Base-by-base conservation (phyloP, 2,797 vertebrate species). In the Australoheros facetus region DNA sequence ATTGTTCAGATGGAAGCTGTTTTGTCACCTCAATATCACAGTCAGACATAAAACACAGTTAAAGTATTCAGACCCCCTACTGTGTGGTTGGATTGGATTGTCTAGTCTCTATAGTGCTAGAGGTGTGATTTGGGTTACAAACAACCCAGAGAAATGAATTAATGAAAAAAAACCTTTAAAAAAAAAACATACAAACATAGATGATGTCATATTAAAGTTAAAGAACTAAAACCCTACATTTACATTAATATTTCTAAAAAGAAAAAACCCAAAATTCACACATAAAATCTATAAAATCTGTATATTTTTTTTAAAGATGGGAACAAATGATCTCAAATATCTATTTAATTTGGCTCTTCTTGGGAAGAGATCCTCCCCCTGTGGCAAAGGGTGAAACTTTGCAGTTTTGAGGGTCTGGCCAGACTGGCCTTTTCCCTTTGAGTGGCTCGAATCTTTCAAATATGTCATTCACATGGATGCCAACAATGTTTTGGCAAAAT, bases 201-300 rank as follows among this genome's bases (percentile, higher is more conserved):
- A 48, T 26, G 62, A 7, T 48, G 16, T 6, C 16, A 17, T 5
- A 8, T 7, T 51, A 19, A 51, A 16, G 6, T 48, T 66, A 48
- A 66, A 66, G 17, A 45, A 17, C 4, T 6, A 19, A 66, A 45
- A 66, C 23, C 5, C 42, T 16, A 51, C 48, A 17, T 51, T 51
- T 51, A 45, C 14, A 6, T 16, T 16, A 16, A 6, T 16, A 51
- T 51, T 51, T 17, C 17, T 51, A 17, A 16, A 19, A 2, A 3
- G 17, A 16, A 32, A 2, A 5, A 14, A 0, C 0, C 0, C 7
- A 23, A 12, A 14, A 64, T 26, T 64, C 23, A 64, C 45, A 48
- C 7, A 64, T 3, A 28, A 28, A 16, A 48, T 9, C 5, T 45
- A 45, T 26, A 62, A 23, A 62, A 66, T 37, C n/a, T 42, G 21